These are phyloP conservation scores for Drosophila buzzatii DNA, from an alignment of 2,888 invertebrate species.

Conservation along the genomic window DNA sequence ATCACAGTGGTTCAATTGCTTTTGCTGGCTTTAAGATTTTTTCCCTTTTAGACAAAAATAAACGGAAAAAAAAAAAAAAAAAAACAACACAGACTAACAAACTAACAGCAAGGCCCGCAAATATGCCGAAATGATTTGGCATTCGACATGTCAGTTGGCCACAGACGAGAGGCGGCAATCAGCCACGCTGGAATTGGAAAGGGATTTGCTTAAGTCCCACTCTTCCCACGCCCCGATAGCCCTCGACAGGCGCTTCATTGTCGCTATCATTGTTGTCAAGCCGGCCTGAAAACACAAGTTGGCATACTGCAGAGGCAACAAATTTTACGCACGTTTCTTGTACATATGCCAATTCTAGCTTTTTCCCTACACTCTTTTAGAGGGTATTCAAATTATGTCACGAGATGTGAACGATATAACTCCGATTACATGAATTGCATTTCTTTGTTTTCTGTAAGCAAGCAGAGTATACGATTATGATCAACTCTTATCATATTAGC, in stretches of 20 bases:
- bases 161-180: constrained; percentile 30
- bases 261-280: constrained; percentile 53
- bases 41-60: too few relatives aligned
- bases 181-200: constrained; percentile 32
- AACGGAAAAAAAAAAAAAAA: not conserved
- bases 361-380: not conserved
- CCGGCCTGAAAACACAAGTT: constrained; percentile 16
- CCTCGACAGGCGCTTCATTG: constrained; percentile 41
- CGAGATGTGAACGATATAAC: not conserved
- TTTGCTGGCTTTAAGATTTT: too few relatives aligned
- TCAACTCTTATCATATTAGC: too few relatives aligned
- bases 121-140: constrained; percentile 50
- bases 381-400: not conserved
- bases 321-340: constrained; percentile 37
- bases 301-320: constrained; percentile 15
- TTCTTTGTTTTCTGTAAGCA: not conserved
- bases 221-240: not conserved
- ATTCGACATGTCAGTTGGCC: constrained; percentile 30
- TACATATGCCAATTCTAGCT: constrained; percentile 42
- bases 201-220: constrained; percentile 46
- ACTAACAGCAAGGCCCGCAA: constrained; percentile 34
- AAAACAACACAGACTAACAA: not conserved
- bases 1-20: too few relatives aligned
- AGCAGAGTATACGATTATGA: not conserved
- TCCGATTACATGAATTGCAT: not conserved